Base-by-base conservation (phyloP, 2,113 vertebrate species). In the Erythrocercus mccallii region DNA sequence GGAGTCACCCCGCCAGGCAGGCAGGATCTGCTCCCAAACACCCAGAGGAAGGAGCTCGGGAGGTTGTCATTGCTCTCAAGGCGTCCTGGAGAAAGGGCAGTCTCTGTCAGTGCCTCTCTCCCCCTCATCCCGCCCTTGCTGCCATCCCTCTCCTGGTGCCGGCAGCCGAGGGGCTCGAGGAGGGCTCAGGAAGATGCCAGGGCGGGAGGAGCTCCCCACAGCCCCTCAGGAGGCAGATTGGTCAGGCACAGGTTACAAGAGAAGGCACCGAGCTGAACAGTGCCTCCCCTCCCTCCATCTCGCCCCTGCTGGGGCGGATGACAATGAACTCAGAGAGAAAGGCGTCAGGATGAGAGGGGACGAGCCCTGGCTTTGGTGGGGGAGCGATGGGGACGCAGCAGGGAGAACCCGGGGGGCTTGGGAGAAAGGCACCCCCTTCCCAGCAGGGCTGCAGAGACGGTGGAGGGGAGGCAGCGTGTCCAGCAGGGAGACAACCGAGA, bases 1-100 rank as follows among this genome's bases (percentile, higher is more conserved):
- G 91, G 91, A 95, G 92, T 93, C 93, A 81, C 91, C 90, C 91
- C 42, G 77, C 71, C 81, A 73, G 88, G 85, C 85, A 57, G 95
- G 91, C 92, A 61, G 77, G 44, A 33, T 74, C 90, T 80, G 71
- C 92, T 92, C 92, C 35, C 10, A 57, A 62, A 74, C 48, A 62
- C 83, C 80, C 96, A 31, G 86, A 74, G 57, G 62, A 91, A 88
- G 42, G 31, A 51, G 80, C 83, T 65, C 42, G 17, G 62, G 47
- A 71, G 93, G 21, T 70, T 88, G 68, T 35, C 40, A 4, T 84
- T n/a, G 27, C 61, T 70, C 57, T 88, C 85, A 38, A 10, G 31
- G 79, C 91, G 81, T 92, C 50, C 57, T 66, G 13, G 37, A 64
- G 76, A 92, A 91, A 83, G 81, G 65, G 60, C 74, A 18, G 68